Evolutionary conservation across 2,888 invertebrate species (phyloP), one percentile per base, ranked within the genome.

Genomic region (Lasioglossum pauxillum): DNA sequence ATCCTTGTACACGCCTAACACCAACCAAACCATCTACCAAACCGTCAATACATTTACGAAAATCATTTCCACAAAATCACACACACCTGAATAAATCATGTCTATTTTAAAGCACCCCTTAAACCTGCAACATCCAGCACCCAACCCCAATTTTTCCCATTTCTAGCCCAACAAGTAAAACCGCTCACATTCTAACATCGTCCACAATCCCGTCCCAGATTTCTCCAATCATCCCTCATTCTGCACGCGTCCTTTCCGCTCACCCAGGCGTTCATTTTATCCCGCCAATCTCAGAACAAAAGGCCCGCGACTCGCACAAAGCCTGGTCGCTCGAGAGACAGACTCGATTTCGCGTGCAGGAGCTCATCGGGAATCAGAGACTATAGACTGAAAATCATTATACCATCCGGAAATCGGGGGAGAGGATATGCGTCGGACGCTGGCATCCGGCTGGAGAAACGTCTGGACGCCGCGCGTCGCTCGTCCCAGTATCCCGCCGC

Each of bases 401-500:
- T 35, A 67, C 35, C 35, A 3, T 67, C 16, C 41, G 8, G 27
- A 57, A 31, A 10, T 46, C 23, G 12, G 35, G 76, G 82, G 75
- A 80, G 60, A 27, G 60, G 16, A 31, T 27, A 16, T 2, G 27
- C 60, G 60, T 31, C 60, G 31, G 60, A 64, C n/a, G 27, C 60
- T 64, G 14, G 60, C 31, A 64, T 64, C 60, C 60, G 60, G 60
- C 27, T 31, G 31, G 31, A 64, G 60, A 16, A 0, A 64, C 60
- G 60, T 64, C 60, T 27, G 60, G 31, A 64, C 60, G 60, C 60
- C 16, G 60, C 31, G 60, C 60, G 60, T 16, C 31, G 31, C 53
- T 76, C 73, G 78, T 1, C 73, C 82, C 76, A 79, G 82, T 85
- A 86, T 86, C 77, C 53, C 76, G 46, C 31, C 74, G 60, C 23